Conservation (phyloP, 1,140 invertebrate genomes). For the Acromyrmex echinatior region DNA sequence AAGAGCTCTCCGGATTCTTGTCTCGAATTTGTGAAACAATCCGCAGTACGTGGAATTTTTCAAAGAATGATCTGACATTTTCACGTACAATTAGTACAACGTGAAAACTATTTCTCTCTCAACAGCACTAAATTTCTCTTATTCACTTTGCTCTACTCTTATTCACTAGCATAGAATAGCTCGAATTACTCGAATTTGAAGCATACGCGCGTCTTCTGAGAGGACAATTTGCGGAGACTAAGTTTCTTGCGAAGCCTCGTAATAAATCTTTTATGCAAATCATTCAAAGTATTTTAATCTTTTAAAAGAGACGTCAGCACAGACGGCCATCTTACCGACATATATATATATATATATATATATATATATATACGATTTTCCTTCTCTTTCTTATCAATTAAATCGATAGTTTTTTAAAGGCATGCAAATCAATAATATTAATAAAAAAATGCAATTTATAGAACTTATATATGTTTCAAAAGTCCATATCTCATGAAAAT, state of each 20-base stretch:
- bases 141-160: constrained; percentile 15
- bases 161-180: constrained; percentile 1
- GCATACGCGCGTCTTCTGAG: constrained; percentile 13
- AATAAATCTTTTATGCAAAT: constrained; percentile 58
- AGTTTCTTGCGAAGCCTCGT: constrained; percentile 29
- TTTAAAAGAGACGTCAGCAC: constrained; percentile 8
- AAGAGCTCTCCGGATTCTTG: not conserved
- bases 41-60: not conserved
- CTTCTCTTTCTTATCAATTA: not conserved
- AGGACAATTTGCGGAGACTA: constrained; percentile 30
- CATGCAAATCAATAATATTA: constrained; percentile 1
- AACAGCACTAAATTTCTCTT: constrained; percentile 23
- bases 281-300: constrained; percentile 47
- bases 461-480: not conserved
- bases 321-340: not conserved
- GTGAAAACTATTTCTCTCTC: constrained; percentile 22
- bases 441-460: not conserved
- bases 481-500: constrained; percentile 6
- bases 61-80: not conserved
- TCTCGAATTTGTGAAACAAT: not conserved
- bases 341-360: not conserved
- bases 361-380: not conserved
- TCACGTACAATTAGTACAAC: constrained; percentile 8
- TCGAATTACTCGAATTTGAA: constrained; percentile 25
- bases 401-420: not conserved